phyloP scores from a whole-genome alignment of 2,888 invertebrate species.

The Drosophila aldrichi region DNA sequence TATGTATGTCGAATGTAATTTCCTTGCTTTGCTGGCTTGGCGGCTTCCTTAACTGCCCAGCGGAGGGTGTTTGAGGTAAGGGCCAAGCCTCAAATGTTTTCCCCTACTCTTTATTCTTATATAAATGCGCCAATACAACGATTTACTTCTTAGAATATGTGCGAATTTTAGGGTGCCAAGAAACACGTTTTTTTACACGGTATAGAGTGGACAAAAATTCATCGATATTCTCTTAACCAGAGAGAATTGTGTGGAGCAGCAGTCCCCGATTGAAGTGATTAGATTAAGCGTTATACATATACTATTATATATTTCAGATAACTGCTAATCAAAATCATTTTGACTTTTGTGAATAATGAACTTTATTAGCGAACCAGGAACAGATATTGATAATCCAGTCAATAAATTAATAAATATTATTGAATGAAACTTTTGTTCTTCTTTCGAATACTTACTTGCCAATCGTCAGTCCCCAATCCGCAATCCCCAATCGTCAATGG shows the following conservation, averaged over 20 bases:
- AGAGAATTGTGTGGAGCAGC: too few species aligned
- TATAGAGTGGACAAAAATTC: background rate
- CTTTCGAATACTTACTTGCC: background rate
- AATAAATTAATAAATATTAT: background rate
- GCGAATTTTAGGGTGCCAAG: too few species aligned
- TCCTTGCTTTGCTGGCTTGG: background rate
- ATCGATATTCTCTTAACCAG: too few species aligned
- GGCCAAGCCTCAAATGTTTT: too few species aligned
- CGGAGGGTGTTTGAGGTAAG: too few species aligned
- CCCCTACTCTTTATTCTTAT: too few species aligned
- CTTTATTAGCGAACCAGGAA: background rate
- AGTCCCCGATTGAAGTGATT: background rate
- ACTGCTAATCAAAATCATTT: background rate
- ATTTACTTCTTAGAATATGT: too few species aligned
- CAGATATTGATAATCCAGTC: background rate
- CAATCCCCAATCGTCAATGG: too few species aligned
- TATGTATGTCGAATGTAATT: background rate
- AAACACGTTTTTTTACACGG: too few species aligned
- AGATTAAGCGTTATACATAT: background rate
- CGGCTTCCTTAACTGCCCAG: too few species aligned
- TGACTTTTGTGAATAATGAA: background rate
- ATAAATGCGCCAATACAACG: too few species aligned
- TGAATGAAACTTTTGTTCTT: background rate
- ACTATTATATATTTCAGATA: background rate
- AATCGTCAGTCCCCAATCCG: background rate